Conservation (phyloP, 2,888 invertebrate species). For the Rhopalosiphum nymphaeae region DNA sequence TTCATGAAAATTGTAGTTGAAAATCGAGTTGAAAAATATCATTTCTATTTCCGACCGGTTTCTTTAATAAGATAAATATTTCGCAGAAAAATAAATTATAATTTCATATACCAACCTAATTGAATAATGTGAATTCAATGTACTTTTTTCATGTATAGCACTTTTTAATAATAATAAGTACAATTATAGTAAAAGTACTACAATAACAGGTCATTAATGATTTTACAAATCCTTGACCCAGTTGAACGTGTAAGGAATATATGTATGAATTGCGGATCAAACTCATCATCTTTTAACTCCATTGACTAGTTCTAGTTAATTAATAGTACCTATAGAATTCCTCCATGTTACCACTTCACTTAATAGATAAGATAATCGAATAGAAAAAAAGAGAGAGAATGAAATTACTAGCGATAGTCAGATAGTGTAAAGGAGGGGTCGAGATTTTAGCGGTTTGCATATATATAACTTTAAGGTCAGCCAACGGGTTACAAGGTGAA, state of each 20-base stretch:
- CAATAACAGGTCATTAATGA: slow-evolving; percentile 47
- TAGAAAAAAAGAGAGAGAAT: slow-evolving; percentile 1
- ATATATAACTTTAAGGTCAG: slow-evolving; percentile 53
- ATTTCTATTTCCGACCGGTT: slow-evolving; percentile 4
- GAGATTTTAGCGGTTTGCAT: slow-evolving; percentile 61
- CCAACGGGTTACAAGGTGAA: slow-evolving; percentile 64
- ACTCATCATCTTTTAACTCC: slow-evolving; percentile 48
- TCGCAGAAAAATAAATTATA: background rate
- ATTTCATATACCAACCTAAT: background rate
- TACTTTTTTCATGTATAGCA: slow-evolving; percentile 7
- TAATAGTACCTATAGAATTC: slow-evolving; percentile 48
- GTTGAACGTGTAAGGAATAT: slow-evolving; percentile 39
- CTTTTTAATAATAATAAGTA: slow-evolving; percentile 40
- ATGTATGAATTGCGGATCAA: slow-evolving; percentile 32
- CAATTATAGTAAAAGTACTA: slow-evolving; percentile 42
- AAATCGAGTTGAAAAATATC: background rate
- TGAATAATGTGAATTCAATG: background rate
- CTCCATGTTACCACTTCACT: slow-evolving; percentile 5
- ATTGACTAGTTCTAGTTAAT: slow-evolving; percentile 59
- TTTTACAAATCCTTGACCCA: slow-evolving; percentile 62
- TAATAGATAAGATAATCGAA: slow-evolving; percentile 35
- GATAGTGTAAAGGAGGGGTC: slow-evolving; percentile 22
- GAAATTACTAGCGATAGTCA: background rate
- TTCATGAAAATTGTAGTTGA: background rate
- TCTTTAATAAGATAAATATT: slow-evolving; percentile 16